Evolutionary conservation across 1,140 invertebrate species (phyloP).

Genomic region (Mizuhopecten yessoensis): DNA sequence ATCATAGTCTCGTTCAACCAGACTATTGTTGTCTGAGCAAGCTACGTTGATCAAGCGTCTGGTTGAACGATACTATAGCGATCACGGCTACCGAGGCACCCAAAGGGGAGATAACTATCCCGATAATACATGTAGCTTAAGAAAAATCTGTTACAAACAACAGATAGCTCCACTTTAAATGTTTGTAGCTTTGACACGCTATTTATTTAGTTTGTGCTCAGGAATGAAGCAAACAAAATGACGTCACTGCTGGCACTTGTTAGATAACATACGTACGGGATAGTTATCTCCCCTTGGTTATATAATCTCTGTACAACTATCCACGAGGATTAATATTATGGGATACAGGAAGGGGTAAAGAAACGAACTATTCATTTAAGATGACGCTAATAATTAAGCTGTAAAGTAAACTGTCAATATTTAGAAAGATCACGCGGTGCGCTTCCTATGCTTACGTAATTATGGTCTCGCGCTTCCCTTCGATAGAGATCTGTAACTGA

Average conservation of each 20-base stretch:
- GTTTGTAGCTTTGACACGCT: too few relatives aligned
- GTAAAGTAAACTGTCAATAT: background rate
- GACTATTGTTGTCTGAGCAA: too few relatives aligned
- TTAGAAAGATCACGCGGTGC: slow-evolving; percentile 6
- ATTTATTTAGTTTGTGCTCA: too few relatives aligned
- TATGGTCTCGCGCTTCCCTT: background rate
- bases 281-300: background rate
- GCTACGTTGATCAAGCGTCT: too few relatives aligned
- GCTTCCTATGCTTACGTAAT: background rate
- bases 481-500: background rate
- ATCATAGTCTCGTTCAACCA: too few relatives aligned
- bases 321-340: background rate
- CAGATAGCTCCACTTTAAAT: too few relatives aligned
- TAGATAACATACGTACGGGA: background rate
- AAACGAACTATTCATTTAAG: background rate
- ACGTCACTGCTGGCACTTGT: background rate
- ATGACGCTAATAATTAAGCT: background rate
- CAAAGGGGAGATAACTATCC: too few relatives aligned
- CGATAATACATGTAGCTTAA: too few relatives aligned
- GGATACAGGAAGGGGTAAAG: background rate
- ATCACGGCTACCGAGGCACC: too few relatives aligned
- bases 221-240: background rate
- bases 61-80: too few relatives aligned
- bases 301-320: background rate
- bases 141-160: too few relatives aligned